Evolutionary conservation across 2,888 invertebrate species (phyloP), one percentile per base, ranked within the genome.

Genomic region (Drosophila austrosaltans): DNA sequence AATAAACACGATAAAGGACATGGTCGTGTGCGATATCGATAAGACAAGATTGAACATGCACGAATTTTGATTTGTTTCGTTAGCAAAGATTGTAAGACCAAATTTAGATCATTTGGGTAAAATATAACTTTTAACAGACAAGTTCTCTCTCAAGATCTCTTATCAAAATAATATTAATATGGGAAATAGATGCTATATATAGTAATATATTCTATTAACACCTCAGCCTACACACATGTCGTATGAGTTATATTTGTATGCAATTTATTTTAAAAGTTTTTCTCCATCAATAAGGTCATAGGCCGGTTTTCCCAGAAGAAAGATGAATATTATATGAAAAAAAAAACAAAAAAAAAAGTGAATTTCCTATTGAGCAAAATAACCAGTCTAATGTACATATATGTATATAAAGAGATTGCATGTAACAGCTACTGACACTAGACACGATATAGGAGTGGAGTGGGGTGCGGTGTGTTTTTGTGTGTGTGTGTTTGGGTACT

Each of bases 121-220:
- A 16, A 16, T 16, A 16, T 16, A 1, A 16, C 16, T 16, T 16
- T 16, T 16, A 16, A 16, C 16, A 16, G 16, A 16, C 16, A 16
- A 16, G 16, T 16, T 16, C 16, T 28, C 16, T 16, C 16, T 3
- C 2, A 28, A 28, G 28, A 32, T 32, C 32, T 1, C 5, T 32
- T 32, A 32, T 32, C 6, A 5, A 32, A 6, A 32, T 32, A 6
- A 32, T 32, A 32, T 32, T 32, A 32, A 32, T 32, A 32, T 32
- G 28, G 5, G 5, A 28, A 28, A 28, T 16, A 16, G 16, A 16
- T 16, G 16, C 0, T 28, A 32, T 36, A 36, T 36, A 36, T 40
- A 40, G 12, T 40, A 40, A n/a, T n/a, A 40, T 40, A 40, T n/a
- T 40, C 40, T 48, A 48, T 22, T 48, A 22, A 22, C 44, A 48